These are phyloP conservation scores for Acrocephalus kingi DNA, from an alignment of 2,113 vertebrate genomes.

Conservation along the genomic window DNA sequence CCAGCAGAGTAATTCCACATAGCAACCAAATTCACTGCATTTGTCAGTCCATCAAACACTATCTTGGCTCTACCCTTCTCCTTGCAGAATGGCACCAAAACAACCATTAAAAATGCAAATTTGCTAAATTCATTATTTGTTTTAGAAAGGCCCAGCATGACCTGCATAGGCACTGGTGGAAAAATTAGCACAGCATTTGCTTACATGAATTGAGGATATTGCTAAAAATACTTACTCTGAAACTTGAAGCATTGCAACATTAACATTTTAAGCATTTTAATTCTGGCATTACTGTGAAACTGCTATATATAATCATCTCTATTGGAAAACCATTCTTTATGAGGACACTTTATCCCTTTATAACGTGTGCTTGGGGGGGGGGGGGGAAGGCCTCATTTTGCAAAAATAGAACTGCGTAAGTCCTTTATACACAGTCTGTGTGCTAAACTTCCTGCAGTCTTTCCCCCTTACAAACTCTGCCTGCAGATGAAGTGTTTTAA, in stretches of 20 bases:
- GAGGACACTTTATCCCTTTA: background rate
- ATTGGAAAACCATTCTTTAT: background rate
- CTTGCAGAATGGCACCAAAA: background rate
- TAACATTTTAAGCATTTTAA: background rate
- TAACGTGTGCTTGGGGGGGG: background rate
- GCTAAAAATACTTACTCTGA: background rate
- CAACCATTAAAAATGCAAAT: background rate
- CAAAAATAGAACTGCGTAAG: background rate
- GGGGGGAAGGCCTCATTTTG: background rate
- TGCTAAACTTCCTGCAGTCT: constrained; percentile 23
- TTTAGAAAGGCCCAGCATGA: background rate
- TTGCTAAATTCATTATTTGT: background rate
- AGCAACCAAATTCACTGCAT: background rate
- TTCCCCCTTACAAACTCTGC: constrained; percentile 18
- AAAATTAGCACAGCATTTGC: background rate
- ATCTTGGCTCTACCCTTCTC: background rate
- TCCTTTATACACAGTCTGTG: background rate
- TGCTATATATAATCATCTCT: background rate
- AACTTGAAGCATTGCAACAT: background rate
- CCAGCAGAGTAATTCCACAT: background rate
- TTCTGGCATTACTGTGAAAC: background rate
- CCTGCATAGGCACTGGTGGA: background rate
- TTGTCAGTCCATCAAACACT: background rate
- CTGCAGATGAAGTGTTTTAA: constrained; percentile 47
- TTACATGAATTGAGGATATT: background rate